These are phyloP conservation scores for Onychostoma macrolepis DNA, from an alignment of 2,113 vertebrate genomes.

Conservation along the genomic window DNA sequence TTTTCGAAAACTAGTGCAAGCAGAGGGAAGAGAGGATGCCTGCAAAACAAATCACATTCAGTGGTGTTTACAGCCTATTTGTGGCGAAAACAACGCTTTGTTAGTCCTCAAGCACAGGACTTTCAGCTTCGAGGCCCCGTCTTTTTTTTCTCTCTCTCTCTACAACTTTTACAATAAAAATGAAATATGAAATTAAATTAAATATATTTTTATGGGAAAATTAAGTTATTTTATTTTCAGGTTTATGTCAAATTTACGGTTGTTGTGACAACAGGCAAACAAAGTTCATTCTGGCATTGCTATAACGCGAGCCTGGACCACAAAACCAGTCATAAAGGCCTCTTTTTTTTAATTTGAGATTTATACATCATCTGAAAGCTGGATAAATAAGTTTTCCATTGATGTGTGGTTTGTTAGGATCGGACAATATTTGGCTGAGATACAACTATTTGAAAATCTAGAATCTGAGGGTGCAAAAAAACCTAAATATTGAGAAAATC, in stretches of 20 bases:
- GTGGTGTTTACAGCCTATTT: neutral
- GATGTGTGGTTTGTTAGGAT: too few species aligned
- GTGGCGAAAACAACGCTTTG: neutral
- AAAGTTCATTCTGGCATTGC: neutral
- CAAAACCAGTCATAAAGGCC: too few species aligned
- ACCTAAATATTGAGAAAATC: too few species aligned
- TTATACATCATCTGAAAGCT: too few species aligned
- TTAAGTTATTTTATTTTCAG: neutral
- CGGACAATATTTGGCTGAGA: too few species aligned
- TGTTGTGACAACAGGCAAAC: neutral
- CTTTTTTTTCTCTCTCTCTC: neutral
- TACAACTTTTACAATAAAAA: neutral
- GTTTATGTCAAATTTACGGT: neutral
- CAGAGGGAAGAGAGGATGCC: constrained; percentile 95
- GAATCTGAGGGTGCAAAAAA: too few species aligned
- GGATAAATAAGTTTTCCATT: too few species aligned
- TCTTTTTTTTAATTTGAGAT: too few species aligned
- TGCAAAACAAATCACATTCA: constrained; percentile 79
- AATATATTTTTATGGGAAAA: neutral
- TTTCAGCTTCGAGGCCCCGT: neutral
- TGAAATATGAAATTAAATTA: neutral
- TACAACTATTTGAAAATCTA: too few species aligned
- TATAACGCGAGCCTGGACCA: too few species aligned
- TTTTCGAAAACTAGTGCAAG: constrained; percentile 98
- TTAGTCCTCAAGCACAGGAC: neutral